Base-by-base conservation (phyloP, 2,113 vertebrate species). In the Podarcis raffonei region DNA sequence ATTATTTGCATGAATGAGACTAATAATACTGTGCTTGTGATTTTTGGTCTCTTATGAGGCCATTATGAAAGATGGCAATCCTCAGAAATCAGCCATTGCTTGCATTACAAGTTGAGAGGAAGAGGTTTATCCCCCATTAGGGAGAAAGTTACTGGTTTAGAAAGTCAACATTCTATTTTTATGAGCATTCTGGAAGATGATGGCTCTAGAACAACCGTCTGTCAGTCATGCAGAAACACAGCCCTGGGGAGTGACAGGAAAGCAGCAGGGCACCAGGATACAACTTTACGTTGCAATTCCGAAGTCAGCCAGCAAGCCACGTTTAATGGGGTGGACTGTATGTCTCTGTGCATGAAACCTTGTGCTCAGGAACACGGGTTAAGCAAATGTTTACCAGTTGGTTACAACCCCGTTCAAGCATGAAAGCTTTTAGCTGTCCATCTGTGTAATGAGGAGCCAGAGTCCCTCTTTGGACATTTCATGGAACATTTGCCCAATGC, bases 1-100 rank as follows among this genome's bases (percentile, higher is more conserved):
- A 93, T 92, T 94, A 89, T 62, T 74, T 89, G 39, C 77, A 86
- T 83, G 87, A 87, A 94, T 90, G 32, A 20, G 80, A 35, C 84
- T 77, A 20, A 88, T 88, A 93, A 32, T 74, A 78, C 35, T 68
- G 62, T 27, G 4, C 30, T 85, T 87, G 53, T 79, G 87, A 62
- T 87, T 82, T 37, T 79, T 11, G 88, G 39, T 88, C 92, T 68
- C 88, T 94, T 81, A 88, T 78, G 66, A 93, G 53, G 77, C 94
- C 75, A 93, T 89, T 82, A 91, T 92, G 88, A 92, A 95, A 86
- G 22, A 42, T 88, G 1, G 83, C 62, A 18, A 25, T 87, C 86
- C 90, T 82, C 94, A 81, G 7, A 87, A 85, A 39, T 85, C 22
- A 62, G 23, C 11, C 30, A 30, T 79, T 71, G 16, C 42, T 78